phyloP scores from a whole-genome alignment of 2,888 invertebrate species.

The Noctua fimbriata region DNA sequence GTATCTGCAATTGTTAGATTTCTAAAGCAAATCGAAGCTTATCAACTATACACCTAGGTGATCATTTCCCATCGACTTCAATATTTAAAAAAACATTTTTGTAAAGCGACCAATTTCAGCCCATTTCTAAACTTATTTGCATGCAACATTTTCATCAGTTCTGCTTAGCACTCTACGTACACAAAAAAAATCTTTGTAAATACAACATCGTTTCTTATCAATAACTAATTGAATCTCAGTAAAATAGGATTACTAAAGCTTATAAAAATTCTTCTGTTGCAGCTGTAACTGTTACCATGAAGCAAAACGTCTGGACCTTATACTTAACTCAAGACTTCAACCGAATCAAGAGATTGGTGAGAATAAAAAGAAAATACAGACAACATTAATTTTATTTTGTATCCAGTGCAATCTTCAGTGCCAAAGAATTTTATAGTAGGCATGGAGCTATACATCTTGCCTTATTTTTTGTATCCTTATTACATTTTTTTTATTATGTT shows the following conservation, averaged over 20 bases:
- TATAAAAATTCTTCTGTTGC: conserved; percentile 70
- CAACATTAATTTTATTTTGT: conserved; percentile 45
- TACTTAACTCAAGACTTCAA: conserved; percentile 77
- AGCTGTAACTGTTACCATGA: conserved; percentile 72
- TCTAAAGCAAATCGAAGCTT: conserved; percentile 5
- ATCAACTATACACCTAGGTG: neutral
- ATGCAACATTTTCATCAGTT: conserved; percentile 47
- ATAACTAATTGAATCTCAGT: conserved; percentile 26
- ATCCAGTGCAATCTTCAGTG: conserved; percentile 62
- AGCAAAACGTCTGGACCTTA: conserved; percentile 72
- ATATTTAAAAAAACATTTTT: conserved; percentile 14
- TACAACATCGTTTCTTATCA: conserved; percentile 37
- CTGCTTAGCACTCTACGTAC: conserved; percentile 36
- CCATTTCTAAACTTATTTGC: conserved; percentile 39
- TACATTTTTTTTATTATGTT: conserved; percentile 5
- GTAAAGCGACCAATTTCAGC: conserved; percentile 10
- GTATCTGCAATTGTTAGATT: neutral
- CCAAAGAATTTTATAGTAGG: conserved; percentile 62
- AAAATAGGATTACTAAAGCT: conserved; percentile 26
- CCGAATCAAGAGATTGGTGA: conserved; percentile 61
- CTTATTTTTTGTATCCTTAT: conserved; percentile 45
- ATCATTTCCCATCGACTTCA: neutral
- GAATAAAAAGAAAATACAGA: conserved; percentile 51
- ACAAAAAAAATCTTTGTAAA: conserved; percentile 48
- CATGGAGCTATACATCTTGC: conserved; percentile 57